phyloP scores from a whole-genome alignment of 2,113 vertebrate species.

The Sprattus sprattus region DNA sequence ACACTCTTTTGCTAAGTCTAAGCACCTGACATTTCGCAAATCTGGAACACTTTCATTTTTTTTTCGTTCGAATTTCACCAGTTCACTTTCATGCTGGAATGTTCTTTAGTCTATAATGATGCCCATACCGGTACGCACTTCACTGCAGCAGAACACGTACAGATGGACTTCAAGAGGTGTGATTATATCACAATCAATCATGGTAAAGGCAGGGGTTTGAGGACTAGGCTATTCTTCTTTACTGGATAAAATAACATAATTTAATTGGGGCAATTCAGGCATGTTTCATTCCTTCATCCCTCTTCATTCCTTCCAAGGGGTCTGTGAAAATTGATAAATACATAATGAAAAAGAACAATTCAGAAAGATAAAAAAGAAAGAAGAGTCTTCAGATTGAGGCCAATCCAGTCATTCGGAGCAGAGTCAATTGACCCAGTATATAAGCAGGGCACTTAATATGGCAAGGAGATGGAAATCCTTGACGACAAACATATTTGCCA shows the following conservation, averaged over 20 bases:
- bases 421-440: background rate
- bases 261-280: background rate
- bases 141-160: too few species aligned
- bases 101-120: slow-evolving; percentile 29
- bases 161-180: slow-evolving; percentile 19
- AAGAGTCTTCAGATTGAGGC: background rate
- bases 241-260: slow-evolving; percentile 19
- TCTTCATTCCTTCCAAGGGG: background rate
- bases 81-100: slow-evolving; percentile 23
- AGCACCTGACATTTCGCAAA: too few species aligned
- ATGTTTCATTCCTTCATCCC: background rate
- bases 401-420: too few species aligned
- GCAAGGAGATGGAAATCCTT: background rate
- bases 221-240: background rate
- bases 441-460: background rate
- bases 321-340: too few species aligned
- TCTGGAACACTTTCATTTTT: too few species aligned
- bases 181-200: slow-evolving; percentile 32
- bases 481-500: background rate
- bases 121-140: slow-evolving; percentile 21
- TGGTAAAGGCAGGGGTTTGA: slow-evolving; percentile 30
- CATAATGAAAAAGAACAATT: background rate
- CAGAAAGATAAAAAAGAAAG: background rate
- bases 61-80: too few species aligned
- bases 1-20: too few species aligned